Evolutionary conservation across 2,113 vertebrate genomes (phyloP).

Genomic region (Ariopsis seemanni): DNA sequence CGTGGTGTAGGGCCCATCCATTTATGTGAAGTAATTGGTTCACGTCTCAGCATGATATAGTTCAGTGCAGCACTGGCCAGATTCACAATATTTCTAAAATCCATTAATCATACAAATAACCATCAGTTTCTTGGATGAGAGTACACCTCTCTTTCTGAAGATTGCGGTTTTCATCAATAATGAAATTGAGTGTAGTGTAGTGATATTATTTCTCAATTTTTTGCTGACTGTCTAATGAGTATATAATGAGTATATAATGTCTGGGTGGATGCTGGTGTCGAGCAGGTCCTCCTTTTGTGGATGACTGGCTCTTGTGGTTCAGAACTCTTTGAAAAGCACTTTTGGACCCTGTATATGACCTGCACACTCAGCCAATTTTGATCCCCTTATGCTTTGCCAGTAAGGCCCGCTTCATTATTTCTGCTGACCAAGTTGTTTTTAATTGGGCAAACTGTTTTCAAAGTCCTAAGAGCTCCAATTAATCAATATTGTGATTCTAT

Average conservation of each 20-base stretch:
- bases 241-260: conserved; percentile 15
- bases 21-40: conserved; percentile 51
- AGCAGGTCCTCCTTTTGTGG: neutral
- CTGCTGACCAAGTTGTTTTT: neutral
- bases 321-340: conserved; percentile 22
- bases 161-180: neutral
- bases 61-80: conserved; percentile 10
- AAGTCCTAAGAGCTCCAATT: conserved; percentile 37
- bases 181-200: neutral
- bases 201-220: conserved; percentile 31
- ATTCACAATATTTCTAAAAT: conserved; percentile 2
- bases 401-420: conserved; percentile 37
- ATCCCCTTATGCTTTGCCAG: conserved; percentile 12
- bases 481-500: conserved; percentile 40
- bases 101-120: conserved; percentile 17
- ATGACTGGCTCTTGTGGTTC: conserved; percentile 36
- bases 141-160: neutral
- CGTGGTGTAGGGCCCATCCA: conserved; percentile 32
- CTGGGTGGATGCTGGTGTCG: conserved; percentile 20
- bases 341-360: conserved; percentile 25
- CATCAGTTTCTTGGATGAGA: neutral
- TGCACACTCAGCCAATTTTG: conserved; percentile 22
- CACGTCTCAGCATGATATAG: conserved; percentile 44
- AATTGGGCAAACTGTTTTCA: neutral
- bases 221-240: conserved; percentile 30